Conservation (phyloP, 2,888 invertebrate species). For the Idaea straminata region DNA sequence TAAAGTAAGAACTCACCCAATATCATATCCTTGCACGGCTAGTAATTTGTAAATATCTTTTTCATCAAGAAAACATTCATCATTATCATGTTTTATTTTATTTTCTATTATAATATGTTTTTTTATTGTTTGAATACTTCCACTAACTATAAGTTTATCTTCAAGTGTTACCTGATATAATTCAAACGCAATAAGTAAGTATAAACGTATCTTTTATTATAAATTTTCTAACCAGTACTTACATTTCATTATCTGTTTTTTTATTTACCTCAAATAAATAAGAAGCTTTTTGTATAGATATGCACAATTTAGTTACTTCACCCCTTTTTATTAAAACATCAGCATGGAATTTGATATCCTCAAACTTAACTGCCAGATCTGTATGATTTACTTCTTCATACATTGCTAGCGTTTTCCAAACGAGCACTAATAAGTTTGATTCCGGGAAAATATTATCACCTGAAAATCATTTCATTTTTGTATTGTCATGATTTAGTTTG, state of each 20-base stretch:
- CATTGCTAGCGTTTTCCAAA: constrained; percentile 8
- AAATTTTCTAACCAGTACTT: too few species aligned
- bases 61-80: constrained; percentile 9
- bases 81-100: constrained; percentile 5
- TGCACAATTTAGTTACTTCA: constrained; percentile 7
- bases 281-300: constrained; percentile 14
- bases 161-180: constrained; percentile 9
- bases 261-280: constrained; percentile 16
- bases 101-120: background rate
- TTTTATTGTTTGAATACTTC: background rate
- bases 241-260: background rate
- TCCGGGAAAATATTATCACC: constrained; percentile 84
- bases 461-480: constrained; percentile 17
- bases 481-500: background rate
- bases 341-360: constrained; percentile 11
- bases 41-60: constrained; percentile 19
- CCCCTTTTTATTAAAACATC: constrained; percentile 8
- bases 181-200: too few species aligned
- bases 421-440: constrained; percentile 64
- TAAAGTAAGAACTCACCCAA: constrained; percentile 12
- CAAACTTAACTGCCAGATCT: constrained; percentile 14
- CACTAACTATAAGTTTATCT: constrained; percentile 8
- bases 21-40: constrained; percentile 15
- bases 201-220: constrained; percentile 4
- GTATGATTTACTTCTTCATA: constrained; percentile 7